Evolutionary conservation across 2,113 vertebrate genomes (phyloP), one percentile per base, ranked within the genome.

Genomic region (Myotis yumanensis): DNA sequence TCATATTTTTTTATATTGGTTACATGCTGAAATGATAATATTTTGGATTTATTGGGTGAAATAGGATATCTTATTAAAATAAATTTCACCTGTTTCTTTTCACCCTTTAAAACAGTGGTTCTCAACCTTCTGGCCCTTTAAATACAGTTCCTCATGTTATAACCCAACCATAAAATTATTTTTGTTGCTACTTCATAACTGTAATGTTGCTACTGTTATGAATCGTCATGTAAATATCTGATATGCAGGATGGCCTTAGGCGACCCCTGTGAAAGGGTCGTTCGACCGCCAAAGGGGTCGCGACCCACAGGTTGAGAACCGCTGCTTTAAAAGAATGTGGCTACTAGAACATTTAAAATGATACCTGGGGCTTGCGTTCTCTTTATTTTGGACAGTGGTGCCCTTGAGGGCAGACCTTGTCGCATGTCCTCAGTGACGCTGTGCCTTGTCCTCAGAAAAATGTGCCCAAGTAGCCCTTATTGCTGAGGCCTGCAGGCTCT

Each of bases 1-100:
- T 11, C 37, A 22, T 30, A 69, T 79, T 84, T 87, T 86, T 85
- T 71, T 52, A 54, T 22, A n/a, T 14, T 75, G 10, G 52, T 73
- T 68, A 30, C 4, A 35, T 76, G 35, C 76, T 87, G n/a, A 85
- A 85, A 71, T 87, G 20, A 52, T n/a, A 81, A 22, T 40, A 71
- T 77, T 80, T 86, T 88, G n/a, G 28, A 77, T 72, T 79, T 75
- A 66, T 35, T 71, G 37, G 7, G 10, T 43, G 91, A 94, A 81
- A 68, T 81, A 92, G 91, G 68, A 57, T 69, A 20, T 85, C 68
- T 57, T 59, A 22, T 35, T 48, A 64, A 83, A 71, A 32, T 72
- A 66, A 81, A 37, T 81, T 88, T 83, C 30, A 66, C n/a, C 37
- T 30, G 16, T 57, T 95, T 75, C 22, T 68, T 94, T 86, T 85